Percentiles rank a stretch among this genome's conserved stretches.
Conservation (phyloP, 2,888 invertebrate genomes). For the Scaptomyza tumidula region DNA sequence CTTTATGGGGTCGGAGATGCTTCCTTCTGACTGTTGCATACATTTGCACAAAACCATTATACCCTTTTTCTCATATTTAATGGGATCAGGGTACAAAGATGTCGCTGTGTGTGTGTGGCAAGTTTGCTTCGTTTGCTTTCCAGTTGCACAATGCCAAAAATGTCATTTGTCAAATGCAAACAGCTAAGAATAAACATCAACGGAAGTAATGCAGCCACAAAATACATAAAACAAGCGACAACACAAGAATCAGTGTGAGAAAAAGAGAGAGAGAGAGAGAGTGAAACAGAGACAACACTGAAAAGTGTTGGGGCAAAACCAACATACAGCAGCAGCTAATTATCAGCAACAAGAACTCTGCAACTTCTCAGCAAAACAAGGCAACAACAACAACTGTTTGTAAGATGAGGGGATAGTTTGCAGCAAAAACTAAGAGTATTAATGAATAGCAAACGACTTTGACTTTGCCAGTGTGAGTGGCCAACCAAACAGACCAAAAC, state of each 20-base stretch:
- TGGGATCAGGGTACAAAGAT: too few relatives aligned
- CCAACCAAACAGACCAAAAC: slow-evolving; percentile 37
- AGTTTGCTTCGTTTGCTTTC: slow-evolving; percentile 54
- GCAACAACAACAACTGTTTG: slow-evolving; percentile 32
- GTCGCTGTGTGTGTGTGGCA: slow-evolving; percentile 37
- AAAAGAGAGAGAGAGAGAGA: slow-evolving; percentile 27
- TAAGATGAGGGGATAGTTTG: neutral
- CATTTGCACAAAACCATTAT: too few relatives aligned
- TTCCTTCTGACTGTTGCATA: too few relatives aligned
- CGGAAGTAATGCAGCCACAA: slow-evolving; percentile 80
- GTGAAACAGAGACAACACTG: slow-evolving; percentile 42
- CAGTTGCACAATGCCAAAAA: slow-evolving; percentile 77
- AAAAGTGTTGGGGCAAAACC: slow-evolving; percentile 68
- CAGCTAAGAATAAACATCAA: slow-evolving; percentile 81
- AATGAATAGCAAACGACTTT: slow-evolving; percentile 81
- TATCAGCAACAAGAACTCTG: slow-evolving; percentile 72
- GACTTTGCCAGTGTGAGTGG: slow-evolving; percentile 61
- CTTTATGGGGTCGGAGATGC: too few relatives aligned
- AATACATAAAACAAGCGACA: slow-evolving; percentile 77
- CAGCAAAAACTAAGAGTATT: slow-evolving; percentile 76
- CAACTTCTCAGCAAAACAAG: slow-evolving; percentile 51
- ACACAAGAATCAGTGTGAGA: slow-evolving; percentile 31
- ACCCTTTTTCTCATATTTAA: too few relatives aligned
- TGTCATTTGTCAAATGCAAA: slow-evolving; percentile 80
- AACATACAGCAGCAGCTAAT: slow-evolving; percentile 77